phyloP scores from a whole-genome alignment of 2,797 vertebrate genomes.

The Parotocinclus haroldoi region DNA sequence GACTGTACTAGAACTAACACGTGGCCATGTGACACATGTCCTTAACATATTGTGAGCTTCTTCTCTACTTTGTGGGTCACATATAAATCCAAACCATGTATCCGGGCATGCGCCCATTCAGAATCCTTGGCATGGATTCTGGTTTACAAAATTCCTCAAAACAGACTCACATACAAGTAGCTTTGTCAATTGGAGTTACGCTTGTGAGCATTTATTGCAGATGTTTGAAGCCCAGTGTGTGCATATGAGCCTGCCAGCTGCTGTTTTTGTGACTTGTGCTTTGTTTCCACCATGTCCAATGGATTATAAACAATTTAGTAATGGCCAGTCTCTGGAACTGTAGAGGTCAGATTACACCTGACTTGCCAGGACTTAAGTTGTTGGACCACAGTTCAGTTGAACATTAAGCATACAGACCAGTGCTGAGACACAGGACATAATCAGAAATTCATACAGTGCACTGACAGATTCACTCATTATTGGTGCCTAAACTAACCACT shows the following conservation, averaged over 20 bases:
- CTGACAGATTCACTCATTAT: neutral
- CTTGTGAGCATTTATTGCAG: slow-evolving; percentile 37
- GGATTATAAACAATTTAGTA: slow-evolving; percentile 46
- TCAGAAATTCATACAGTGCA: neutral
- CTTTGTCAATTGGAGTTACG: slow-evolving; percentile 35
- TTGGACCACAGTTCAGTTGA: slow-evolving; percentile 11
- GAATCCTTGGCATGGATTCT: slow-evolving; percentile 10
- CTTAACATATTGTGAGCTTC: neutral
- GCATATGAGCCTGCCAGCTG: slow-evolving; percentile 31
- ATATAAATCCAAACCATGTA: slow-evolving; percentile 2
- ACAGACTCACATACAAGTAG: slow-evolving; percentile 17
- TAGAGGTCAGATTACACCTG: slow-evolving; percentile 40
- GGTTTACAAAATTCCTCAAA: slow-evolving; percentile 3
- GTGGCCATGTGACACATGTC: neutral
- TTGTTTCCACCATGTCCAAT: slow-evolving; percentile 51
- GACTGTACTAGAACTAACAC: slow-evolving; percentile 1
- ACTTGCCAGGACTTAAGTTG: slow-evolving; percentile 41
- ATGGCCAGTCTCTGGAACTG: slow-evolving; percentile 27
- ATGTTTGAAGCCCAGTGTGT: slow-evolving; percentile 36
- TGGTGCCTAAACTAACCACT: no score
- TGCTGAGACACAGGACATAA: neutral
- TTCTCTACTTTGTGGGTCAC: neutral
- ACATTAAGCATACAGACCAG: neutral
- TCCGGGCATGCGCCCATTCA: slow-evolving; percentile 6
- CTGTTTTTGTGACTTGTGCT: slow-evolving; percentile 46